Conservation (phyloP, 2,113 vertebrate genomes). For the Psilopsiagon aurifrons region DNA sequence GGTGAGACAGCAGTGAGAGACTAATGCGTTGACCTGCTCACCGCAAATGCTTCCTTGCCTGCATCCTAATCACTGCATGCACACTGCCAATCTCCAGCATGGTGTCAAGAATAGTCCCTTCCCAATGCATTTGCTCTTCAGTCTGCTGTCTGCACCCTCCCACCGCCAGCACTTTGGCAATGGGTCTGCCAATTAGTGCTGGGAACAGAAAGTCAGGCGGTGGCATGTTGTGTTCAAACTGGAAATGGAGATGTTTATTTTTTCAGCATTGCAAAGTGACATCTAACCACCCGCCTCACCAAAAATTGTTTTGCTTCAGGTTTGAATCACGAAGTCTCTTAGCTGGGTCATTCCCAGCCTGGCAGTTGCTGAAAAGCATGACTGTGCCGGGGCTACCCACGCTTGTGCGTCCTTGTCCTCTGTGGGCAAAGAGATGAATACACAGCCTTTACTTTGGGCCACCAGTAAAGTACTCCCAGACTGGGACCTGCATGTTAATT, state of each 20-base stretch:
- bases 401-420: fast-evolving
- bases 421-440: neutral
- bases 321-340: neutral
- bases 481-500: neutral
- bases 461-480: neutral
- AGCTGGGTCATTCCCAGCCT: neutral
- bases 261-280: neutral
- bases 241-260: neutral
- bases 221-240: neutral
- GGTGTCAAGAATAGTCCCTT: neutral
- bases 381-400: fast-evolving
- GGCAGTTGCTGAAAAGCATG: neutral
- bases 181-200: neutral
- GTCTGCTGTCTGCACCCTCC: neutral
- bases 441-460: neutral
- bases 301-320: neutral
- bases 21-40: neutral
- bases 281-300: neutral
- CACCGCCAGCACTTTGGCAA: neutral
- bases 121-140: neutral
- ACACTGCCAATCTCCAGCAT: neutral
- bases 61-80: neutral
- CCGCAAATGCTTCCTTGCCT: neutral
- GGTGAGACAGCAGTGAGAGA: neutral
- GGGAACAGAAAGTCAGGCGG: neutral